phyloP scores from a whole-genome alignment of 1,140 invertebrate species.

The Aphaenogaster ashmeadi region DNA sequence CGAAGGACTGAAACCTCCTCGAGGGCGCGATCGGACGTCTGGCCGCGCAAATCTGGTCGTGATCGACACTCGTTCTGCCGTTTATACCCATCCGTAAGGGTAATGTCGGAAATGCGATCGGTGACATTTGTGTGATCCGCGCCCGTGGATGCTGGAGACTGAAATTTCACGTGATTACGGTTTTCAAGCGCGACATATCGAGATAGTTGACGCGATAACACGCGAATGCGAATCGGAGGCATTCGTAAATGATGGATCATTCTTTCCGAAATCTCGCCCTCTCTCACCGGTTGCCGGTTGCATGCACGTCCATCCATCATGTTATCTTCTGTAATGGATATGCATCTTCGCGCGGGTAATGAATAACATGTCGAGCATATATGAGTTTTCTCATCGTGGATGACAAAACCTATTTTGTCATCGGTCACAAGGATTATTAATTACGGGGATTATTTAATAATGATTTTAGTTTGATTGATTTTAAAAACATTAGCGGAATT shows the following conservation, averaged over 20 bases:
- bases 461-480: slow-evolving; percentile 44
- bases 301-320: slow-evolving; percentile 66
- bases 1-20: slow-evolving; percentile 46
- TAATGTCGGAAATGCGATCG: slow-evolving; percentile 41
- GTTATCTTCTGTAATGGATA: slow-evolving; percentile 66
- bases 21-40: background rate
- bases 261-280: slow-evolving; percentile 54
- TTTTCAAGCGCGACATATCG: slow-evolving; percentile 50
- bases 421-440: slow-evolving; percentile 67
- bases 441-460: slow-evolving; percentile 49
- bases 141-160: background rate
- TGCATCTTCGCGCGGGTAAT: slow-evolving; percentile 60
- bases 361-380: slow-evolving; percentile 62
- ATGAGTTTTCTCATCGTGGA: slow-evolving; percentile 45
- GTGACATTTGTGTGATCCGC: slow-evolving; percentile 33
- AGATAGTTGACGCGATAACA: slow-evolving; percentile 56
- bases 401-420: slow-evolving; percentile 55
- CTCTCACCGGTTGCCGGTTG: slow-evolving; percentile 8
- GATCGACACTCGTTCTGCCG: slow-evolving; percentile 20
- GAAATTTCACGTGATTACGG: slow-evolving; percentile 39
- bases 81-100: slow-evolving; percentile 7
- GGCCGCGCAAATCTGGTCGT: slow-evolving; percentile 40
- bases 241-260: slow-evolving; percentile 65
- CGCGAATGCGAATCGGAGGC: slow-evolving; percentile 44
- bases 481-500: background rate